Conservation (phyloP, 2,113 vertebrate species). For the Siniperca knerii region DNA sequence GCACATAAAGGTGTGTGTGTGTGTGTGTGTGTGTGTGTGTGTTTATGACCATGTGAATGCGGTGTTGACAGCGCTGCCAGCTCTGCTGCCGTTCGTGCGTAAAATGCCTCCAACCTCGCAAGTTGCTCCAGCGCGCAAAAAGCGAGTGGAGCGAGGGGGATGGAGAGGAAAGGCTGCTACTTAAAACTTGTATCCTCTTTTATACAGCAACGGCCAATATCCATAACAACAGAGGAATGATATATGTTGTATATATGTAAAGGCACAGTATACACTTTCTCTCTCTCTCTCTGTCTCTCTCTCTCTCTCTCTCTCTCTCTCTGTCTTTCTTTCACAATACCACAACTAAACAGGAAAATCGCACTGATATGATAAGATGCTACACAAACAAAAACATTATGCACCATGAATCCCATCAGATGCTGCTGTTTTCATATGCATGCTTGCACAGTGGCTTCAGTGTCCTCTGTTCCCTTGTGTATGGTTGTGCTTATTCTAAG, state of each 20-base stretch:
- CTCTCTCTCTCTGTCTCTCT: background rate
- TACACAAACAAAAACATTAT: background rate
- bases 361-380: background rate
- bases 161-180: background rate
- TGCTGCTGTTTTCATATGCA: background rate
- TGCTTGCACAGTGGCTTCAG: background rate
- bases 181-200: background rate
- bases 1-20: background rate
- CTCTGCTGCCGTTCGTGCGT: constrained; percentile 54
- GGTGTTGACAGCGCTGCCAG: constrained; percentile 24
- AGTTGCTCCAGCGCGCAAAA: constrained; percentile 38
- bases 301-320: background rate
- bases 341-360: background rate
- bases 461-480: background rate
- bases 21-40: background rate
- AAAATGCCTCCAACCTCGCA: constrained; percentile 57
- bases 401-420: background rate
- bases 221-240: background rate
- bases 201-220: background rate
- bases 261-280: background rate
- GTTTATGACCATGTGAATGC: constrained; percentile 26
- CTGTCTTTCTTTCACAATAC: background rate
- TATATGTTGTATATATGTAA: background rate
- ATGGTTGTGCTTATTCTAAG: background rate
- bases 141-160: background rate